Base-by-base conservation (phyloP, 2,797 vertebrate genomes). In the Neosalanx taihuensis region DNA sequence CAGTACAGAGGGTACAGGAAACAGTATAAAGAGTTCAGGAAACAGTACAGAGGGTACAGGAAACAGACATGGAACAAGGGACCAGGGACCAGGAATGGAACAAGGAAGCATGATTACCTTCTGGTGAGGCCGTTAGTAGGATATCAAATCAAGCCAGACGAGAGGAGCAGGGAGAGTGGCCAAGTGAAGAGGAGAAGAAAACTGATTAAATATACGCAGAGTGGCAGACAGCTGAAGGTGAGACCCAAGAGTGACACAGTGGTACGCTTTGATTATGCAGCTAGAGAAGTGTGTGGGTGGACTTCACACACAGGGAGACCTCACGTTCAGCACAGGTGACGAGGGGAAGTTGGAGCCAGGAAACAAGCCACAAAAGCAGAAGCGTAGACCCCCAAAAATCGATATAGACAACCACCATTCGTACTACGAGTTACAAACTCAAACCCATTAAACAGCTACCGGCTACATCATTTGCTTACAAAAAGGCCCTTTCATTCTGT, bases 91-190 rank as follows among this genome's bases (percentile, higher is more conserved):
- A 80, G 77, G 73, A 63, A 74, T 83, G 84, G 84, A 83, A 73
- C 10, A 64, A 46, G 81, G 81, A 88, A 81, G 83, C 83, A 83
- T 83, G 84, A 89, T 97, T 97, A 99, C 97, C 97, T 99, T 99
- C 97, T 99, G 90, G 89, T 92, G 90, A 90, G 87, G 88, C 3
- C 80, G 89, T 90, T 79, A 86, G 86, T 93, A 91, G 89, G 88
- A 88, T 84, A 90, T 85, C 75, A 85, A 87, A 89, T 86, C 85
- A 87, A 89, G 89, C 79, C 92, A 94, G 85, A 86, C 73, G 86
- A 90, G 85, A 90, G 51, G 26, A 72, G 62, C 35, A 65, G 26
- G 29, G 30, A 69, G 58, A 70, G 56, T 46, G 59, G 23, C 49
- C 46, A 64, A 56, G 62, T 41, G 35, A 41, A 49, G 77, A 69